Base-by-base conservation (phyloP, 2,113 vertebrate species). In the Pterophyllum scalare region DNA sequence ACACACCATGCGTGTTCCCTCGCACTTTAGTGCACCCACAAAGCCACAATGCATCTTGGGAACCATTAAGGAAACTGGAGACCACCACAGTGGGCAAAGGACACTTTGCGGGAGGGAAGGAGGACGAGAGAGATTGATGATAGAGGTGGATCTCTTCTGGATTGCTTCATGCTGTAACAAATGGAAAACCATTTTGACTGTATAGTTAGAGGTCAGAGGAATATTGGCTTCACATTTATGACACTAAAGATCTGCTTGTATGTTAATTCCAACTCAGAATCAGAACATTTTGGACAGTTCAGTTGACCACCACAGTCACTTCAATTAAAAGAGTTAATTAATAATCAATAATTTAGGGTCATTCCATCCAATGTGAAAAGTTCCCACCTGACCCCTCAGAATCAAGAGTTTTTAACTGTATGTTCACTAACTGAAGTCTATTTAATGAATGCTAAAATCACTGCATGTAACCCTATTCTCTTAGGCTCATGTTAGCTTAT, bases 31-130 rank as follows among this genome's bases (percentile, higher is more conserved):
- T 77, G 83, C 89, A 92, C 92, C 93, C 94, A 92, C 91, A 94
- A 94, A 94, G 94, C 95, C 96, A 96, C 95, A 96, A 49, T 94
- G 95, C 95, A 96, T 96, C 95, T 93, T 95, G 96, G 95, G 95
- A 95, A 95, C 95, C 95, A 96, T 96, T 96, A 96, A 91, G 92
- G 95, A 95, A 96, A 96, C 93, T 91, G 77, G 95, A 96, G 95
- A 96, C 90, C 91, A 95, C 94, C 95, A 76, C 94, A 95, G 92
- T 89, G 93, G 91, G 89, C 93, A 94, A 92, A 94, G 94, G 94
- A 95, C 94, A 95, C 95, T 33, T 33, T 33, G 31, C 31, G 92
- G 90, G 92, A 87, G 83, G 83, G 85, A 22, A 24, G 62, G 77
- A 88, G 88, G 83, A 91, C 83, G 91, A 91, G 86, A 59, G 89